These are phyloP conservation scores for Chloropsis hardwickii DNA, from an alignment of 2,113 vertebrate species.

Conservation along the genomic window DNA sequence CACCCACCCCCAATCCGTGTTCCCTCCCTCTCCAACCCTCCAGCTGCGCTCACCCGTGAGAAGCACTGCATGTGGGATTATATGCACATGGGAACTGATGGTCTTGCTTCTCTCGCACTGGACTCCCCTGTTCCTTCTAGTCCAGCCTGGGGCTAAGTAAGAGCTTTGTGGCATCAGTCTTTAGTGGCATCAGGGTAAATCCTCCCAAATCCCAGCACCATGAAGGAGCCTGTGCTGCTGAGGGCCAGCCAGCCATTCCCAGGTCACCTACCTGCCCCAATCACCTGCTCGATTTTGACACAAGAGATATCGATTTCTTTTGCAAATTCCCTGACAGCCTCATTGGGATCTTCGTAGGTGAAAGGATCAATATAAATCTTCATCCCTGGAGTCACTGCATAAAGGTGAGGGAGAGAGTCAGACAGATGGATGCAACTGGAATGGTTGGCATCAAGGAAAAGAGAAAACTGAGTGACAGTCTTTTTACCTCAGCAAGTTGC, in stretches of 20 bases:
- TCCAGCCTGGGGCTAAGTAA: background rate
- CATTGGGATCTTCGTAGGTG: constrained; percentile 97
- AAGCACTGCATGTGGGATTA: background rate
- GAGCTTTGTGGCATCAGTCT: background rate
- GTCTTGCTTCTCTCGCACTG: background rate
- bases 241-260: background rate
- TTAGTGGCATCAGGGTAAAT: background rate
- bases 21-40: background rate
- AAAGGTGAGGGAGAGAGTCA: constrained; percentile 45
- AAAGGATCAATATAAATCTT: constrained; percentile 98
- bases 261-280: constrained; percentile 87
- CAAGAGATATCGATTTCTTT: constrained; percentile 96
- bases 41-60: background rate
- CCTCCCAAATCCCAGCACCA: background rate
- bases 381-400: constrained; percentile 92
- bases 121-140: background rate
- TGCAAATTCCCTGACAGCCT: constrained; percentile 93
- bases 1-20: background rate
- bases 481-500: background rate
- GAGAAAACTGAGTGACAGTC: background rate
- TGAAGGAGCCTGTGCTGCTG: background rate
- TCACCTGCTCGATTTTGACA: constrained; percentile 97
- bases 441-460: background rate
- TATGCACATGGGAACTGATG: background rate
- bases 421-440: background rate